Evolutionary conservation across 23 tunicate genomes (phyloP).

Genomic region (Ascidia mentula): DNA sequence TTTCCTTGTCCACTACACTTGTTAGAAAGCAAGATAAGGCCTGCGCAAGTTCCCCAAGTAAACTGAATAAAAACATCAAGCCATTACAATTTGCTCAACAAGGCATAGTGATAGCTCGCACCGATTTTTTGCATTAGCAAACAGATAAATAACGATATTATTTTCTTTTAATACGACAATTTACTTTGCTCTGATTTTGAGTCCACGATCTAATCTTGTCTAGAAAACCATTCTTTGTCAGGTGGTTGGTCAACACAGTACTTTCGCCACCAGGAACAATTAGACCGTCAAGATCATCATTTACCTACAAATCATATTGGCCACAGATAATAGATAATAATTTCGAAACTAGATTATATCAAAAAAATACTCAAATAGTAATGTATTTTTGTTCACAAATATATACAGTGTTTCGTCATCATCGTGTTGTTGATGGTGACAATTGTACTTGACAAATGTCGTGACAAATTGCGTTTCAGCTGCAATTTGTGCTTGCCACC

Average conservation of each 20-base stretch:
- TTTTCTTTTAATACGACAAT: neutral
- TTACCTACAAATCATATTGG: slow-evolving; percentile 10
- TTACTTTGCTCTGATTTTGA: slow-evolving; percentile 37
- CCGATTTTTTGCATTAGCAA: neutral
- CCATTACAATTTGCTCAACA: neutral
- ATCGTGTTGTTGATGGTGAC: too few relatives aligned
- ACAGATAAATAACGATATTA: neutral
- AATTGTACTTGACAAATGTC: too few relatives aligned
- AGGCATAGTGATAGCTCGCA: too few relatives aligned
- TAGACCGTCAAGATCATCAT: slow-evolving; percentile 58
- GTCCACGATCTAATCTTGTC: slow-evolving; percentile 52
- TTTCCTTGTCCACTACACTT: slow-evolving; percentile 13
- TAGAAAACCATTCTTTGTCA: slow-evolving; percentile 26
- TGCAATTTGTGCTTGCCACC: too few relatives aligned
- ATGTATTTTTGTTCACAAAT: too few relatives aligned
- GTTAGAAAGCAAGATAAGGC: slow-evolving; percentile 60
- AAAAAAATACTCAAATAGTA: too few relatives aligned
- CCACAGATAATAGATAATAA: too few relatives aligned
- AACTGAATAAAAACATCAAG: slow-evolving; percentile 32
- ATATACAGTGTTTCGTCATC: too few relatives aligned
- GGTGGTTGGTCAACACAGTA: slow-evolving; percentile 40
- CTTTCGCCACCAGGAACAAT: slow-evolving; percentile 86
- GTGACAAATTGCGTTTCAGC: too few relatives aligned
- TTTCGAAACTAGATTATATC: too few relatives aligned
- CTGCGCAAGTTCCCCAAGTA: slow-evolving; percentile 88